A percentile compares a stretch with the other conserved stretches of the same genome.
Evolutionary conservation across 2,113 vertebrate genomes (phyloP).

Genomic region (Marcusenius ussheri): DNA sequence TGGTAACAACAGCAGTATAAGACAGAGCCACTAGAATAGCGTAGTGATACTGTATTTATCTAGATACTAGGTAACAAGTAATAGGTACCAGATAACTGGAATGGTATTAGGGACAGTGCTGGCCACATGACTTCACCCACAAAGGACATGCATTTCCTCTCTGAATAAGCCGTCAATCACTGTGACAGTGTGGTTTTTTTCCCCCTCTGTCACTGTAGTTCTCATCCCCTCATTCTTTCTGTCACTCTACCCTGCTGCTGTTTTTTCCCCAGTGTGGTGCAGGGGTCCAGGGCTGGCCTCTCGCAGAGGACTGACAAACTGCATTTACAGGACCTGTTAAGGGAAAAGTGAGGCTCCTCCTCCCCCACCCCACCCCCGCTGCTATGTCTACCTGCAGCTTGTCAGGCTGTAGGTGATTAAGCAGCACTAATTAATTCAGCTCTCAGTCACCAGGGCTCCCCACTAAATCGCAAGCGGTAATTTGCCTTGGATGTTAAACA

Average conservation of each 20-base stretch:
- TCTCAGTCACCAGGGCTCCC: neutral
- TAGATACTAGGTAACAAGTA: neutral
- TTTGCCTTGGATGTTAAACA: slow-evolving; percentile 1
- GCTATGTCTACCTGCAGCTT: neutral
- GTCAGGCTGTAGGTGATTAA: slow-evolving; percentile 12
- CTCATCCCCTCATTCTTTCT: neutral
- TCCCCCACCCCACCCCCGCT: neutral
- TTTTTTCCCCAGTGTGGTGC: neutral
- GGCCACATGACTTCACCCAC: neutral
- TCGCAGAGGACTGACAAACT: neutral
- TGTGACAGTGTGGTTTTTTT: neutral
- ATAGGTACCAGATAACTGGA: neutral
- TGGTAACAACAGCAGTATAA: neutral
- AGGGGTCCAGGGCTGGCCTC: neutral
- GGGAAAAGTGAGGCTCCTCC: neutral
- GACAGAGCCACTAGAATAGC: neutral
- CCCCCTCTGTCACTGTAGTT: neutral
- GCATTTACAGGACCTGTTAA: neutral
- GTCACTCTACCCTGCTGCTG: neutral
- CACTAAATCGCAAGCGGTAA: neutral
- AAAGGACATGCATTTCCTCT: neutral
- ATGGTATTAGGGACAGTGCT: neutral
- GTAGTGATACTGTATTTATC: neutral
- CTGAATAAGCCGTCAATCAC: neutral
- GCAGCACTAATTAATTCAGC: neutral